Evolutionary conservation across 2,113 vertebrate species (phyloP).

Genomic region (Verasper variegatus): DNA sequence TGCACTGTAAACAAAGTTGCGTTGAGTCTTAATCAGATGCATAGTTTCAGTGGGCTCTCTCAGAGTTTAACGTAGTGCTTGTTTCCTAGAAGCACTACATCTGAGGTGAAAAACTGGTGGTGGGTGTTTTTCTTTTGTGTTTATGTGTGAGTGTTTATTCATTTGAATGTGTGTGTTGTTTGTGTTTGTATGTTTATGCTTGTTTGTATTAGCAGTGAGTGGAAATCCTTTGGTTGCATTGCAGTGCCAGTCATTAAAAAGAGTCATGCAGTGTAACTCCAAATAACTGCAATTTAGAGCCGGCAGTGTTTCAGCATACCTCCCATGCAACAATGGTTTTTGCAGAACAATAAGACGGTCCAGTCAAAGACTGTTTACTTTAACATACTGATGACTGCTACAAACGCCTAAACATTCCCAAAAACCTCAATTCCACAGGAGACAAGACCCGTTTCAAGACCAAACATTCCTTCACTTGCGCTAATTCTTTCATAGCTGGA

Average conservation of each 20-base stretch:
- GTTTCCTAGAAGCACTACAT: conserved; percentile 19
- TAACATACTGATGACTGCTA: conserved; percentile 28
- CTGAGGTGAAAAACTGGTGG: conserved; percentile 19
- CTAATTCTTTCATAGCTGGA: not conserved
- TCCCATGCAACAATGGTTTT: conserved; percentile 8
- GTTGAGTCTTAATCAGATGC: conserved; percentile 53
- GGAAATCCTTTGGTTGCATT: conserved; percentile 49
- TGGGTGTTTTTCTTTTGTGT: not conserved
- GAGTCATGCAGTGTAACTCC: conserved; percentile 50
- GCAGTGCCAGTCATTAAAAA: conserved; percentile 37
- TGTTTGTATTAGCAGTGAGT: conserved; percentile 51
- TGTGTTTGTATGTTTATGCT: conserved; percentile 23
- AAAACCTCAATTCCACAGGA: conserved; percentile 21
- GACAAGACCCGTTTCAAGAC: not conserved
- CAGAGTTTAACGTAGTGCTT: conserved; percentile 41
- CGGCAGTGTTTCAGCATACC: conserved; percentile 40
- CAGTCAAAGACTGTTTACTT: conserved; percentile 53
- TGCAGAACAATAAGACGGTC: conserved; percentile 48
- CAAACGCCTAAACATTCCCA: conserved; percentile 24
- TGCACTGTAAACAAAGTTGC: conserved; percentile 59
- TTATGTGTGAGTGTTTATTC: conserved; percentile 20
- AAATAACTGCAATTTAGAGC: conserved; percentile 56
- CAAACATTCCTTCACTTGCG: conserved; percentile 9
- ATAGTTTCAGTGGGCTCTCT: conserved; percentile 43
- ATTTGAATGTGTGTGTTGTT: conserved; percentile 3